Evolutionary conservation across 2,888 invertebrate genomes (phyloP).

Genomic region (Xanthorhoe spadicearia): DNA sequence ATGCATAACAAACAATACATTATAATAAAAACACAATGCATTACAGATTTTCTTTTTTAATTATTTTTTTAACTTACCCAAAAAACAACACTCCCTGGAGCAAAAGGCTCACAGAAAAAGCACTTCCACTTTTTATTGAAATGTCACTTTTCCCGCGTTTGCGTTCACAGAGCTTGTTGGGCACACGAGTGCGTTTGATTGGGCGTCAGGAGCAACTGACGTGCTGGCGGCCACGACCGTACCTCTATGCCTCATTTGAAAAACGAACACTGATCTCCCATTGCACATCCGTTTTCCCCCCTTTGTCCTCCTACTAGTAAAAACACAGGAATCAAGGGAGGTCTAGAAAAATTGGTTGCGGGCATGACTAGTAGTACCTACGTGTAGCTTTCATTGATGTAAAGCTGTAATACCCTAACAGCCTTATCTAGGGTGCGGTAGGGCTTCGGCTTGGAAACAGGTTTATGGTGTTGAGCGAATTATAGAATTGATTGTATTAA

Average conservation of each 20-base stretch:
- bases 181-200: conserved; percentile 65
- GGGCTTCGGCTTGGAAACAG: conserved; percentile 39
- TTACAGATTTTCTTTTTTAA: neutral
- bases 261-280: conserved; percentile 54
- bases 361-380: conserved; percentile 48
- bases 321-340: conserved; percentile 47
- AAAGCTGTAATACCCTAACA: conserved; percentile 43
- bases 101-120: conserved; percentile 44
- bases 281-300: conserved; percentile 48
- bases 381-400: conserved; percentile 65
- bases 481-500: conserved; percentile 12
- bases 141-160: conserved; percentile 50
- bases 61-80: conserved; percentile 34
- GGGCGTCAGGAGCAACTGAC: conserved; percentile 70
- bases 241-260: conserved; percentile 73
- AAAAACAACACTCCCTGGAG: conserved; percentile 34
- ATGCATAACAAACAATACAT: neutral
- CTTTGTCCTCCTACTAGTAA: conserved; percentile 45
- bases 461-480: conserved; percentile 30
- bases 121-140: conserved; percentile 47
- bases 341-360: conserved; percentile 54
- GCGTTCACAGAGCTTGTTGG: conserved; percentile 53
- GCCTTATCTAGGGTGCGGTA: conserved; percentile 32
- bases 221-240: conserved; percentile 53
- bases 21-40: too few species aligned